phyloP scores from a whole-genome alignment of 2,888 invertebrate genomes.

The Hipparchia semele region DNA sequence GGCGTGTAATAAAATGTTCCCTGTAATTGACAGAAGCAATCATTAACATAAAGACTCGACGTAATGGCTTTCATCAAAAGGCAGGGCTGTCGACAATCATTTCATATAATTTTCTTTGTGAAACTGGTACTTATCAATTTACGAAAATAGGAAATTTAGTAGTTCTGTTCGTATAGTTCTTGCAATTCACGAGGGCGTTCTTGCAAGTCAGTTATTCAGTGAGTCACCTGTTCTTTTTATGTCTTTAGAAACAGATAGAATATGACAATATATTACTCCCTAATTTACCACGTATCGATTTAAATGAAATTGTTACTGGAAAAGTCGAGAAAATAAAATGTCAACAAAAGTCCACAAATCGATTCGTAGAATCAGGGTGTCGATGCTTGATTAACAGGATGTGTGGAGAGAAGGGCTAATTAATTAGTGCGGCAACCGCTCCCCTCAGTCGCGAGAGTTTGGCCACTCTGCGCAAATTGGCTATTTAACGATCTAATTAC shows the following conservation, averaged over 20 bases:
- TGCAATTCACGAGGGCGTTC: neutral
- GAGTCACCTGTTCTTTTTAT: no score
- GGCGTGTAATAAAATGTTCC: constrained; percentile 33
- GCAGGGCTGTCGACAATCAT: constrained; percentile 30
- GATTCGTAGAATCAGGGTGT: constrained; percentile 49
- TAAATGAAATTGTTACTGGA: neutral
- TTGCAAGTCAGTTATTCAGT: no score
- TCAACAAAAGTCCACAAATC: constrained; percentile 9
- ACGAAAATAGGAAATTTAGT: neutral
- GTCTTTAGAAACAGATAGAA: no score
- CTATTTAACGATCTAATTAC: constrained; percentile 2
- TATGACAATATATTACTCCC: no score
- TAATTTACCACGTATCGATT: neutral
- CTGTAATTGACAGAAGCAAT: constrained; percentile 35
- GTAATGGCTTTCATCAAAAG: constrained; percentile 30
- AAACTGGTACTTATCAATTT: neutral
- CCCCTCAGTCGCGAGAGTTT: constrained; percentile 16
- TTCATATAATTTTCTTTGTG: constrained; percentile 11
- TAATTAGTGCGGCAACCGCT: constrained; percentile 26
- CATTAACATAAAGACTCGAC: constrained; percentile 33
- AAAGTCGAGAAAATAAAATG: neutral
- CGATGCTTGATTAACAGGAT: constrained; percentile 60
- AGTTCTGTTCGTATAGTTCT: neutral
- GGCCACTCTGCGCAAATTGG: constrained; percentile 15
- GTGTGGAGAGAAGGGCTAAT: constrained; percentile 46